These are phyloP conservation scores for Tupiocoris notatus DNA, from an alignment of 2,888 invertebrate genomes.

Conservation along the genomic window DNA sequence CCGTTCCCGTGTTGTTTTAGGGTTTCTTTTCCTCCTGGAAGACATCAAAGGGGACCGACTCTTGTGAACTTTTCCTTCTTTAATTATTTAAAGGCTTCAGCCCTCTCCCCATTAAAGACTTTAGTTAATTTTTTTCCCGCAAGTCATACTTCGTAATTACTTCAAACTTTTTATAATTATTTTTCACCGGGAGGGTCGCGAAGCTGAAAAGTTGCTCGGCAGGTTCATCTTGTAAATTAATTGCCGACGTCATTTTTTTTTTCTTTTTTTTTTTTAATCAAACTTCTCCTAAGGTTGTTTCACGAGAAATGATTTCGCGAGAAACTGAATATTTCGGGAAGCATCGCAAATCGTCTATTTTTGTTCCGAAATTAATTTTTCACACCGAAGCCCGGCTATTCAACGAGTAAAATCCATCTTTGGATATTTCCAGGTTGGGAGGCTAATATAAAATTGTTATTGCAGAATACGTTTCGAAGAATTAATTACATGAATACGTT, in stretches of 20 bases:
- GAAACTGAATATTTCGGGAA: not conserved
- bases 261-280: slow-evolving; percentile 17
- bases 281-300: slow-evolving; percentile 23
- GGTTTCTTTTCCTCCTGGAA: slow-evolving; percentile 15
- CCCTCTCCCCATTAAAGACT: not conserved
- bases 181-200: not conserved
- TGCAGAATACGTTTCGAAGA: too few relatives aligned
- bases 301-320: slow-evolving; percentile 8
- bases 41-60: slow-evolving; percentile 36
- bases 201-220: not conserved
- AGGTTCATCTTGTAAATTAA: slow-evolving; percentile 24
- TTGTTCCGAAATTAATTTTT: slow-evolving; percentile 15
- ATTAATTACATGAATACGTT: too few relatives aligned
- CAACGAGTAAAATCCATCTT: too few relatives aligned
- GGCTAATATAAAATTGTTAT: too few relatives aligned
- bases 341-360: slow-evolving; percentile 8
- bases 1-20: slow-evolving; percentile 33
- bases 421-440: too few relatives aligned
- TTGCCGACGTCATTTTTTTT: slow-evolving; percentile 24
- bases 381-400: not conserved
- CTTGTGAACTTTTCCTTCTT: slow-evolving; percentile 32
- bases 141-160: slow-evolving; percentile 34
- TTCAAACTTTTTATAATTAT: slow-evolving; percentile 31
- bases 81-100: slow-evolving; percentile 34
- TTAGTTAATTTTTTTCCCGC: slow-evolving; percentile 30